Conservation (phyloP, 2,888 invertebrate genomes). For the Oscheius sp. region DNA sequence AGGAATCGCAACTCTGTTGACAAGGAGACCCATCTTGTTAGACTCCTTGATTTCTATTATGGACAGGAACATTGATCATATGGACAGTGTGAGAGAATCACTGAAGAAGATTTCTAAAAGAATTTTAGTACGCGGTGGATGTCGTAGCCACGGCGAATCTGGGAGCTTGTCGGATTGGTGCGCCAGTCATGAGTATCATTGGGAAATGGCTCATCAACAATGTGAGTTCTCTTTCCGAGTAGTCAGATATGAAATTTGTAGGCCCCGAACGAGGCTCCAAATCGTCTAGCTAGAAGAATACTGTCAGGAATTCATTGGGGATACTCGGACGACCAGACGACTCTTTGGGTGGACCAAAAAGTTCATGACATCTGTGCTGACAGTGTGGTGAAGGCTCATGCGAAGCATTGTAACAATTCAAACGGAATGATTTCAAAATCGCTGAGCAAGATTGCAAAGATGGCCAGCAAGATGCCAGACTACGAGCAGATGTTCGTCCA, state of each 20-base stretch:
- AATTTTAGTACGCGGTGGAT: slow-evolving; percentile 64
- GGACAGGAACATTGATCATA: slow-evolving; percentile 67
- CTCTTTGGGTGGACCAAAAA: slow-evolving; percentile 64
- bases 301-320: slow-evolving; percentile 65
- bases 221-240: slow-evolving; percentile 5
- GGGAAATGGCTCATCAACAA: slow-evolving; percentile 71
- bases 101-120: background rate
- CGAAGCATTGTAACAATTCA: slow-evolving; percentile 66
- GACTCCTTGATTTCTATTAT: slow-evolving; percentile 60
- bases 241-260: slow-evolving; percentile 31
- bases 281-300: slow-evolving; percentile 63
- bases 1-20: slow-evolving; percentile 63
- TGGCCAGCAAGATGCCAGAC: slow-evolving; percentile 68
- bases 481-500: slow-evolving; percentile 68
- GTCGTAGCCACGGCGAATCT: slow-evolving; percentile 65
- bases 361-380: slow-evolving; percentile 66
- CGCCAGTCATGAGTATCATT: slow-evolving; percentile 54
- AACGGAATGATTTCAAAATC: slow-evolving; percentile 70
- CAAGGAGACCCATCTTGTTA: slow-evolving; percentile 57
- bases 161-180: slow-evolving; percentile 58
- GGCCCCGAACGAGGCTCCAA: slow-evolving; percentile 63
- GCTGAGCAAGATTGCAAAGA: slow-evolving; percentile 62
- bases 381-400: slow-evolving; percentile 69
- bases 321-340: slow-evolving; percentile 43
- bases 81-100: slow-evolving; percentile 46